phyloP scores from a whole-genome alignment of 2,113 vertebrate species.

The Theristicus caerulescens region DNA sequence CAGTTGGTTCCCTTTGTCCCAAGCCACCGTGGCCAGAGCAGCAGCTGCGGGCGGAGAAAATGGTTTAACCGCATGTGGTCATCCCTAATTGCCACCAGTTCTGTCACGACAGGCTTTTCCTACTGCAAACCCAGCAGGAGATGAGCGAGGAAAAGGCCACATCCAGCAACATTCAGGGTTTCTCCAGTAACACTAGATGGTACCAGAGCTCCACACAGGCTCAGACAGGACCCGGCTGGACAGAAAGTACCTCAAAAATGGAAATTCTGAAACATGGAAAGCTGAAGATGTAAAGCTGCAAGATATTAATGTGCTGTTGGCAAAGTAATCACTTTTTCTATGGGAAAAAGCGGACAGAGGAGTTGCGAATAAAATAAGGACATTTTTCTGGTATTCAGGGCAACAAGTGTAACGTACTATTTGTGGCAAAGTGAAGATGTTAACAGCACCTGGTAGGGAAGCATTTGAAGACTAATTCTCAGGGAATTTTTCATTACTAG shows the following conservation, averaged over 20 bases:
- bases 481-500: not conserved
- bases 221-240: rapidly evolving
- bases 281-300: not conserved
- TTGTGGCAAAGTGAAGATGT: not conserved
- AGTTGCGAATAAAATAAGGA: not conserved
- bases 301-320: not conserved
- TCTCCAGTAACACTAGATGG: conserved; percentile 42
- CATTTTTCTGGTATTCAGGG: not conserved
- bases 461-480: not conserved
- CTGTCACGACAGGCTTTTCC: not conserved
- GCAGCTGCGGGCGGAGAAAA: not conserved
- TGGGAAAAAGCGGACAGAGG: not conserved
- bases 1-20: too few species aligned
- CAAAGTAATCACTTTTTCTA: not conserved
- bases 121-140: not conserved
- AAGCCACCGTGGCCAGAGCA: rapidly evolving
- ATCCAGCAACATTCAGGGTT: not conserved
- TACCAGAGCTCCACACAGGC: conserved; percentile 15
- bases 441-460: not conserved
- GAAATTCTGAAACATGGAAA: not conserved
- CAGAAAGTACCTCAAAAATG: not conserved
- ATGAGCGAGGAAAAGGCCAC: not conserved
- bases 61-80: rapidly evolving
- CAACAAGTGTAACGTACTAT: not conserved
- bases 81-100: rapidly evolving